Percentiles rank a stretch among this genome's conserved stretches.
phyloP scores from a whole-genome alignment of 2,113 vertebrate species.

The Orthonyx spaldingii region DNA sequence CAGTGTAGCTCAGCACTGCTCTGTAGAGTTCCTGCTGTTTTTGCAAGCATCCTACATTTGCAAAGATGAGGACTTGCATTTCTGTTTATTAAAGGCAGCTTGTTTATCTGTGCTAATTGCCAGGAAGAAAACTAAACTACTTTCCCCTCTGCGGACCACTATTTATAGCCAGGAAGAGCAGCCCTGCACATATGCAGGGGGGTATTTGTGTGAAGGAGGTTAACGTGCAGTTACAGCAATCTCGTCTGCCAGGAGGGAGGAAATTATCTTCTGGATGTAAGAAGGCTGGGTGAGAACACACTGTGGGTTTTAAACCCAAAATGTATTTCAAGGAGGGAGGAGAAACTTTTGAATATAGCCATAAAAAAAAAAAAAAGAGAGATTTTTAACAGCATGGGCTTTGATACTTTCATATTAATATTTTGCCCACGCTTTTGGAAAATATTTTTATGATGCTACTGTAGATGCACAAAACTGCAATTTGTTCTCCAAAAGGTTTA shows the following conservation, averaged over 20 bases:
- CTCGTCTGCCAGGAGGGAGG: background rate
- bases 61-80: background rate
- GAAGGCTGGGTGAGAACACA: background rate
- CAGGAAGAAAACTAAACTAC: slow-evolving; percentile 10
- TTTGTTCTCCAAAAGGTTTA: background rate
- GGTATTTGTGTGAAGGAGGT: background rate
- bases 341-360: background rate
- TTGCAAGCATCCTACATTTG: background rate
- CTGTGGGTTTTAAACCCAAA: background rate
- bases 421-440: background rate
- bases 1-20: background rate
- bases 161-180: background rate
- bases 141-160: background rate
- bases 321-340: background rate
- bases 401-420: background rate
- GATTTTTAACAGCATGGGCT: background rate
- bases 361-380: fast-evolving
- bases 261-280: background rate
- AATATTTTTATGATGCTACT: background rate
- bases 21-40: background rate
- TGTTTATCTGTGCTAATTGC: slow-evolving; percentile 32
- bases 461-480: background rate
- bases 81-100: background rate
- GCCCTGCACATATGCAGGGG: background rate
- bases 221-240: background rate